Percentiles rank a stretch among this genome's conserved stretches.
Evolutionary conservation across 1,140 invertebrate species (phyloP).

Genomic region (Drosophila ercepeae): DNA sequence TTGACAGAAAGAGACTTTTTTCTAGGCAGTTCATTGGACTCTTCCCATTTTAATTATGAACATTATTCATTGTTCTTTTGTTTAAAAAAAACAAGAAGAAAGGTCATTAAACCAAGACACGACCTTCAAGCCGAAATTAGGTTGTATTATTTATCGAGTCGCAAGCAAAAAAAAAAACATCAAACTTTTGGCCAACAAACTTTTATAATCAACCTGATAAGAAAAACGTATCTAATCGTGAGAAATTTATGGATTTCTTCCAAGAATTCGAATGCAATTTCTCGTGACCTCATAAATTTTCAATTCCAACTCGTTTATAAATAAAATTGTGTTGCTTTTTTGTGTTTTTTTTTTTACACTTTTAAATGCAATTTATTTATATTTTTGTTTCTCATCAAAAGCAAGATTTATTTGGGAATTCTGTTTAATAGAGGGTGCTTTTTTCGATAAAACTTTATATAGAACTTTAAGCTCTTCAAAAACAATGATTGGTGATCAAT

Average conservation of each 20-base stretch:
- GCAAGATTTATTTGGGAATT: no score
- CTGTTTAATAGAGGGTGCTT: no score
- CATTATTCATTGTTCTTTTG: conserved; percentile 22
- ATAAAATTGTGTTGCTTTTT: conserved; percentile 21
- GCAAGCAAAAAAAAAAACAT: neutral
- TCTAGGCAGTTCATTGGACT: conserved; percentile 8
- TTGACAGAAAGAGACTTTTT: conserved; percentile 20
- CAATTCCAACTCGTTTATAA: conserved; percentile 28
- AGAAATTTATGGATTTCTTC: conserved; percentile 20
- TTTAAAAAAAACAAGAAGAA: conserved; percentile 1
- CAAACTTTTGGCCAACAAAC: conserved; percentile 13
- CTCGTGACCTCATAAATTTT: conserved; percentile 32
- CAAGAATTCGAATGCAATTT: conserved; percentile 31
- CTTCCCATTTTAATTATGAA: conserved; percentile 3
- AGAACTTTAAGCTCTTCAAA: no score
- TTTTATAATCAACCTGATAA: conserved; percentile 16
- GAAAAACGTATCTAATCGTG: conserved; percentile 19
- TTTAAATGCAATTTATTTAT: conserved; percentile 14
- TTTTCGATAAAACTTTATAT: no score
- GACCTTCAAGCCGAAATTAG: conserved; percentile 32
- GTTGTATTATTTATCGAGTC: conserved; percentile 28
- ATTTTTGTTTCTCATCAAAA: conserved; percentile 12
- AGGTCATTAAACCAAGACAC: conserved; percentile 37
- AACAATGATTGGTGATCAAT: no score
- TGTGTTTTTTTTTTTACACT: conserved; percentile 16